Evolutionary conservation across 2,113 vertebrate genomes (phyloP), one percentile per base, ranked within the genome.

Genomic region (Epinephelus lanceolatus): DNA sequence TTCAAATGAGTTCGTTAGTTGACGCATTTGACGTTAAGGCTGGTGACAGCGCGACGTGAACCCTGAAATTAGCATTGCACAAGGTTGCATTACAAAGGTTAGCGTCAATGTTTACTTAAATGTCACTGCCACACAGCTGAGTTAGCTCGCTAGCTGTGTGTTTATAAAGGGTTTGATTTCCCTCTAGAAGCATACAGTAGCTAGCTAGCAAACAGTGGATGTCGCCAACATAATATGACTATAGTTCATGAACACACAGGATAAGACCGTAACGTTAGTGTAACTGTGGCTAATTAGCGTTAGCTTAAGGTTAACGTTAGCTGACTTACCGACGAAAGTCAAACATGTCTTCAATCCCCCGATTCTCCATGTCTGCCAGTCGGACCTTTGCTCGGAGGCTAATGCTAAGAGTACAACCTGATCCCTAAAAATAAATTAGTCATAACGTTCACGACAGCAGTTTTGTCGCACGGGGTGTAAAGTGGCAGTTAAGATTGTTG

Each of bases 301-400:
- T 73, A 40, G 40, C 62, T 62, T 8, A 6, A 52, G 40, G 60
- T 27, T 76, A 78, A 65, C 21, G 61, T 75, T 77, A 65, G 63
- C 65, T 55, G 68, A 88, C 90, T 96, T 93, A 96, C 96, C 96
- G 94, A 89, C 93, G 94, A 89, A 96, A 96, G 92, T 96, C 95
- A 85, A 96, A 95, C 93, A 96, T 94, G 86, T 96, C 94, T 77
- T 96, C 95, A 71, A 95, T 91, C 61, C 92, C 93, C 83, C 92
- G 93, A 72, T 93, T 91, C 91, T 96, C 96, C 96, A 96, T 96
- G 81, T 89, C 89, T 74, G 81, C 71, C 76, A 61, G 71, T 78
- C 81, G 77, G 80, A 86, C 84, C 71, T 83, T 76, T 33, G 55
- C 72, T 78, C 84, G 21, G 37, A 67, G 78, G 86, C 89, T 91